Percentiles rank a stretch among this genome's conserved stretches.
Conservation (phyloP, 2,113 vertebrate genomes). For the Phylloscopus trochiloides region DNA sequence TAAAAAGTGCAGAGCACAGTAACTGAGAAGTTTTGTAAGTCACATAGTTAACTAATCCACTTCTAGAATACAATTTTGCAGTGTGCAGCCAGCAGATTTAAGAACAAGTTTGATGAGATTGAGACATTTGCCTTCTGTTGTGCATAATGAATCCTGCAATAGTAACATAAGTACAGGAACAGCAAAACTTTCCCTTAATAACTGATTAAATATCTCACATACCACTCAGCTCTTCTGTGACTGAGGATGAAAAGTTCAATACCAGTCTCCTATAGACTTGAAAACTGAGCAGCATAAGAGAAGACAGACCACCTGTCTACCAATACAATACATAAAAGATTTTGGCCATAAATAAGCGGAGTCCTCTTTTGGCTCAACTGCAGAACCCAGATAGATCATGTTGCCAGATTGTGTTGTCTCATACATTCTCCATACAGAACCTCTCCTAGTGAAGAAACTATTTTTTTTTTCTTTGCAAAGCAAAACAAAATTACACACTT, state of each 20-base stretch:
- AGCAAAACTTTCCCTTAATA: not conserved
- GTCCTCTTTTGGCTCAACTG: not conserved
- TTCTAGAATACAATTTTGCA: not conserved
- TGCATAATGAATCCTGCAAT: not conserved
- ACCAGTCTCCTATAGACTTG: not conserved
- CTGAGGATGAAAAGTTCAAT: not conserved
- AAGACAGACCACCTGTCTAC: not conserved
- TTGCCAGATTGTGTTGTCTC: not conserved
- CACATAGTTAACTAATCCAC: not conserved
- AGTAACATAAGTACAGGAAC: not conserved
- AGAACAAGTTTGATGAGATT: not conserved
- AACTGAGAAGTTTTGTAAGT: constrained; percentile 23
- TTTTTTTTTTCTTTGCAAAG: not conserved
- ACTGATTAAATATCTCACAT: not conserved
- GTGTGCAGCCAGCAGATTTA: constrained; percentile 10
- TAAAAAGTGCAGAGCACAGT: not conserved
- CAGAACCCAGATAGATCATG: not conserved
- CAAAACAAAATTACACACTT: not conserved
- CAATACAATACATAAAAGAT: not conserved
- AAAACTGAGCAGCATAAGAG: not conserved
- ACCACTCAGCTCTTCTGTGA: not conserved
- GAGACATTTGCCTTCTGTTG: constrained; percentile 44
- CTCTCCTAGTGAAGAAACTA: not conserved
- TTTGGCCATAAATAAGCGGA: not conserved
- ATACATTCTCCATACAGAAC: not conserved